These are phyloP conservation scores for Cygnus buccinator DNA, from an alignment of 2,113 vertebrate genomes.

Conservation along the genomic window DNA sequence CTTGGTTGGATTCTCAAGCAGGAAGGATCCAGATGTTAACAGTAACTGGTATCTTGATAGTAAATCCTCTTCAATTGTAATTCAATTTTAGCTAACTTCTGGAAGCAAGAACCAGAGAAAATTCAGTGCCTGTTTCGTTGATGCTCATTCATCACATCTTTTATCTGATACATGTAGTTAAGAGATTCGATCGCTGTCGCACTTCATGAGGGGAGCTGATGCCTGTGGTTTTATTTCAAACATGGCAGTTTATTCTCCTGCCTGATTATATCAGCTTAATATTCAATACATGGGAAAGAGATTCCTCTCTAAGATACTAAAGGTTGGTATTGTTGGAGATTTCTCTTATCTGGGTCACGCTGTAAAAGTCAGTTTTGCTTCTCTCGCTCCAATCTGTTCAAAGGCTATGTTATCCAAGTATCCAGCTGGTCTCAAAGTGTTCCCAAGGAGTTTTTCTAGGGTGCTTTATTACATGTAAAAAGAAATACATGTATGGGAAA, in stretches of 20 bases:
- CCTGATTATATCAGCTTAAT: not conserved
- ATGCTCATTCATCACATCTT: not conserved
- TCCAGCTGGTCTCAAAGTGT: not conserved
- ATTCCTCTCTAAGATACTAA: not conserved
- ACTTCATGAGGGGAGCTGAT: not conserved
- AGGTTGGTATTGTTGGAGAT: not conserved
- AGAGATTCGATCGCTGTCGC: not conserved
- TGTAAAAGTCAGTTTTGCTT: not conserved
- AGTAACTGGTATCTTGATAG: slow-evolving; percentile 12
- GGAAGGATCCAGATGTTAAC: slow-evolving; percentile 31
- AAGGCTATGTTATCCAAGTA: not conserved
- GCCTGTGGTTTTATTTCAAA: not conserved
- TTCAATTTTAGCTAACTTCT: not conserved
- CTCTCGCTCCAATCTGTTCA: not conserved
- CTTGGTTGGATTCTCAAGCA: slow-evolving; percentile 40
- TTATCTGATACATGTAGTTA: not conserved
- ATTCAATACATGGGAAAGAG: not conserved
- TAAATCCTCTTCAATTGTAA: not conserved
- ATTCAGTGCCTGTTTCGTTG: not conserved
- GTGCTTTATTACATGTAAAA: slow-evolving; percentile 12
- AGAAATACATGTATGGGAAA: not conserved
- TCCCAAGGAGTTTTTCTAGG: not conserved
- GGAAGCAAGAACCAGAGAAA: not conserved
- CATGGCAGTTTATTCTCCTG: not conserved
- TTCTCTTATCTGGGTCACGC: not conserved